These are phyloP conservation scores for Andrena marginata DNA, from an alignment of 2,888 invertebrate genomes.

Conservation along the genomic window DNA sequence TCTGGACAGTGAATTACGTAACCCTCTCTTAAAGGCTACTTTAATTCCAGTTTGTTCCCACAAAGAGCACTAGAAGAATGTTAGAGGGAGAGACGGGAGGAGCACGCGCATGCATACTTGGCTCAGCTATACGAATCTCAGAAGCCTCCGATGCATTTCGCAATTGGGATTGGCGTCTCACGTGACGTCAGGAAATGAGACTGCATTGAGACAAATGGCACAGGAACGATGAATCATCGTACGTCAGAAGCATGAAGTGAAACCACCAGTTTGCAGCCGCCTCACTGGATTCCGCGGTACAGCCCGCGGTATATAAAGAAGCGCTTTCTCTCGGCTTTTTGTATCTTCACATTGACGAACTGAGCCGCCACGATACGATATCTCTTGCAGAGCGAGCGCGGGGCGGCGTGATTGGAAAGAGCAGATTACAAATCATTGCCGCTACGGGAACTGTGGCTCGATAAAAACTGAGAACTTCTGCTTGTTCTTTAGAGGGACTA, in stretches of 20 bases:
- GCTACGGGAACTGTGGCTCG: constrained; percentile 29
- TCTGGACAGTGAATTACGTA: neutral
- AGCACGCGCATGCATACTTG: constrained; percentile 30
- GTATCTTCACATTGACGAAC: constrained; percentile 61
- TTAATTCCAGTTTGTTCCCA: neutral
- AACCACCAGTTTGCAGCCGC: constrained; percentile 69
- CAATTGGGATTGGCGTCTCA: constrained; percentile 78
- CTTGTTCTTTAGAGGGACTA: constrained; percentile 33
- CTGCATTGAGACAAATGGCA: constrained; percentile 80
- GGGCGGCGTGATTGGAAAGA: constrained; percentile 61
- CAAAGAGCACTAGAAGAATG: neutral
- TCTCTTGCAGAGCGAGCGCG: constrained; percentile 44
- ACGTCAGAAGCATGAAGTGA: constrained; percentile 77
- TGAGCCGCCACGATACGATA: constrained; percentile 45
- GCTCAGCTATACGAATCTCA: constrained; percentile 57
- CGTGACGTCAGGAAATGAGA: constrained; percentile 74
- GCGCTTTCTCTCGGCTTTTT: constrained; percentile 52
- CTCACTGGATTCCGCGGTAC: constrained; percentile 63
- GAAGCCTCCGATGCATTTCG: constrained; percentile 70
- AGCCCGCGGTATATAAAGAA: constrained; percentile 62
- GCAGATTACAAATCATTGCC: constrained; percentile 64
- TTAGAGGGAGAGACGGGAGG: neutral
- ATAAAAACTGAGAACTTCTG: constrained; percentile 18
- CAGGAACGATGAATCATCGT: constrained; percentile 79
- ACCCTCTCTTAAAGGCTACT: neutral